A percentile compares a stretch with the other conserved stretches of the same genome.
Conservation (phyloP, 1,140 invertebrate genomes). For the Trichonephila clavipes region DNA sequence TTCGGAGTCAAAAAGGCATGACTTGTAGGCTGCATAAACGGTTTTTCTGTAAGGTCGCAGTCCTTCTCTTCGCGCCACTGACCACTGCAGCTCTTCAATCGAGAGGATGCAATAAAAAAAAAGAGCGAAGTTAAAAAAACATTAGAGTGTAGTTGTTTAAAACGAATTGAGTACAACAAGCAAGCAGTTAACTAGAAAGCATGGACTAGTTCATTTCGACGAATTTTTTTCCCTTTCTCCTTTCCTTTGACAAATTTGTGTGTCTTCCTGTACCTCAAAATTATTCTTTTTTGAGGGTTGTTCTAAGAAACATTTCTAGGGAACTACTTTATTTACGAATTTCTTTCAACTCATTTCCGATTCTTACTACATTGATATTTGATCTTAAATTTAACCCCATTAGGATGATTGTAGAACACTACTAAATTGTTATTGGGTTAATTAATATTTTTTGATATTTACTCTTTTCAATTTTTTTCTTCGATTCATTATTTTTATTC, state of each 20-base stretch:
- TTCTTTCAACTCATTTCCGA: not conserved
- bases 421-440: too few species aligned
- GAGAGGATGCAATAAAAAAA: not conserved
- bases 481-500: too few species aligned
- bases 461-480: too few species aligned
- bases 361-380: too few species aligned
- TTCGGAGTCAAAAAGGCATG: slow-evolving; percentile 66
- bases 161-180: slow-evolving; percentile 50
- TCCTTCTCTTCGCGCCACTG: slow-evolving; percentile 45
- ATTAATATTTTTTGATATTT: too few species aligned
- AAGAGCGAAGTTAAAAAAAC: slow-evolving; percentile 1
- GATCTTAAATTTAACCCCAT: too few species aligned
- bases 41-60: slow-evolving; percentile 43
- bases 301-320: not conserved
- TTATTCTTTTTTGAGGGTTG: not conserved
- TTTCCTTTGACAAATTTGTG: not conserved
- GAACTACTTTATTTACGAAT: not conserved
- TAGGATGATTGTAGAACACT: too few species aligned
- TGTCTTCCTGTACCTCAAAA: not conserved
- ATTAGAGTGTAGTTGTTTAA: slow-evolving; percentile 17
- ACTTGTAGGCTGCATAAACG: slow-evolving; percentile 45
- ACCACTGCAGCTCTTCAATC: not conserved
- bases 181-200: slow-evolving; percentile 43
- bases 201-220: not conserved
- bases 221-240: not conserved